Percentiles rank a stretch among this genome's conserved stretches.
phyloP scores from a whole-genome alignment of 2,888 invertebrate species.

The Amblyjoppa fuscipennis region DNA sequence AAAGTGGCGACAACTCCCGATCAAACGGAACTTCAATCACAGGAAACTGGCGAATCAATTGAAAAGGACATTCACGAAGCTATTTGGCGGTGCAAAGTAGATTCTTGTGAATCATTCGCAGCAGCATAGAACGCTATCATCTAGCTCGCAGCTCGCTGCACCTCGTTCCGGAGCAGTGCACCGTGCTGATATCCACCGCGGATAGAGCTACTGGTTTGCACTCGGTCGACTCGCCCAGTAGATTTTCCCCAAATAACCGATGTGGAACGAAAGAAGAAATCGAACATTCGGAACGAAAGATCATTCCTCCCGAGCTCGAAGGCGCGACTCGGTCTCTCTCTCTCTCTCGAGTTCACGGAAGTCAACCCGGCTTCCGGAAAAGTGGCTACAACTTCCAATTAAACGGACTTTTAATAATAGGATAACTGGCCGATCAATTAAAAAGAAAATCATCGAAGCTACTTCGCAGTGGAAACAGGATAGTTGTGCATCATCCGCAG shows the following conservation, averaged over 20 bases:
- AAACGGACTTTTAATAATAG: neutral
- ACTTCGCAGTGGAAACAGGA: neutral
- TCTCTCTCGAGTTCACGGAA: neutral
- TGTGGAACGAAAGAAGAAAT: too few species aligned
- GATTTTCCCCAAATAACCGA: too few species aligned
- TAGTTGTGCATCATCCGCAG: neutral
- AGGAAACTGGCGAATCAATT: neutral
- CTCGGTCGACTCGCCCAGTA: neutral
- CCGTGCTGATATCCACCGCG: slow-evolving; percentile 25
- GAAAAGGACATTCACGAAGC: neutral
- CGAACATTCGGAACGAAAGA: too few species aligned
- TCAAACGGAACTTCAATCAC: neutral
- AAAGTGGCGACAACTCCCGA: neutral
- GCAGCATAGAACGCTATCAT: neutral
- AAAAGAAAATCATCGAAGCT: neutral
- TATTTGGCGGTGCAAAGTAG: too few species aligned
- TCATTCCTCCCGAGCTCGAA: too few species aligned
- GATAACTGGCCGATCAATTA: neutral
- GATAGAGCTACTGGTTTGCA: slow-evolving; percentile 35
- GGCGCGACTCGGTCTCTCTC: neutral
- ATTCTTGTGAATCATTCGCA: too few species aligned
- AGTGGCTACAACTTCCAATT: neutral
- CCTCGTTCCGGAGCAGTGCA: neutral
- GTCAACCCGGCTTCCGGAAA: neutral
- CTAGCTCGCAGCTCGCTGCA: neutral